Conservation (phyloP, 2,113 vertebrate species). For the Stegastes partitus region DNA sequence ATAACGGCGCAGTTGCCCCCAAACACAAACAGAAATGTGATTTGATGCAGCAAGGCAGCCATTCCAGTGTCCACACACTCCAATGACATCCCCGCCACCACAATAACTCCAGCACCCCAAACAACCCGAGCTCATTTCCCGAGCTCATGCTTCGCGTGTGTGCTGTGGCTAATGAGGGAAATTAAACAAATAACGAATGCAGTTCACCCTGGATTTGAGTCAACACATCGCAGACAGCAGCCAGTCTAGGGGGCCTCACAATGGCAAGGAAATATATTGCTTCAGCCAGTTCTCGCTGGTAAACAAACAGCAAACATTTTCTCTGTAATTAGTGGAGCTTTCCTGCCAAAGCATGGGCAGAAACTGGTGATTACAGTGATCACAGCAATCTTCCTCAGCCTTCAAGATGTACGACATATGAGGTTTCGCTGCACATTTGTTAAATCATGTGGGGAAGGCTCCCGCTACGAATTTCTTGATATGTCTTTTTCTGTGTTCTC, state of each 20-base stretch:
- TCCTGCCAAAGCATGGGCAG: slow-evolving; percentile 40
- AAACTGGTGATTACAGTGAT: slow-evolving; percentile 45
- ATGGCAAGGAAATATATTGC: slow-evolving; percentile 52
- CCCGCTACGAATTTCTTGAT: slow-evolving; percentile 12
- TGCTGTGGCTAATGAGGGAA: slow-evolving; percentile 61
- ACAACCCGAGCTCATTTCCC: slow-evolving; percentile 48
- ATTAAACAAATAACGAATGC: slow-evolving; percentile 65
- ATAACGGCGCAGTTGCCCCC: slow-evolving; percentile 30
- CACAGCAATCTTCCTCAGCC: slow-evolving; percentile 8
- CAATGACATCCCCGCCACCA: slow-evolving; percentile 36
- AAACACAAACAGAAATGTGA: slow-evolving; percentile 58
- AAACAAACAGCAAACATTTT: slow-evolving; percentile 68
- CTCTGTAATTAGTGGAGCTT: slow-evolving; percentile 59
- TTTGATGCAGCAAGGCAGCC: slow-evolving; percentile 60
- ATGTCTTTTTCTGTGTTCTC: neutral
- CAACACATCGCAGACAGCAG: slow-evolving; percentile 62
- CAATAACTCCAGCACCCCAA: slow-evolving; percentile 23
- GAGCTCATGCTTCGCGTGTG: slow-evolving; percentile 30
- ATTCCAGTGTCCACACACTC: slow-evolving; percentile 48
- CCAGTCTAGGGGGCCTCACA: slow-evolving; percentile 16
- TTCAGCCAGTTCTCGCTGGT: slow-evolving; percentile 54
- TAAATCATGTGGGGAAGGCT: neutral
- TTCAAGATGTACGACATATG: slow-evolving; percentile 10
- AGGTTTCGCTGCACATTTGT: slow-evolving; percentile 8
- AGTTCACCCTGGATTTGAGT: slow-evolving; percentile 60